Evolutionary conservation across 2,888 invertebrate species (phyloP).

Genomic region (Cynaeus angustus): DNA sequence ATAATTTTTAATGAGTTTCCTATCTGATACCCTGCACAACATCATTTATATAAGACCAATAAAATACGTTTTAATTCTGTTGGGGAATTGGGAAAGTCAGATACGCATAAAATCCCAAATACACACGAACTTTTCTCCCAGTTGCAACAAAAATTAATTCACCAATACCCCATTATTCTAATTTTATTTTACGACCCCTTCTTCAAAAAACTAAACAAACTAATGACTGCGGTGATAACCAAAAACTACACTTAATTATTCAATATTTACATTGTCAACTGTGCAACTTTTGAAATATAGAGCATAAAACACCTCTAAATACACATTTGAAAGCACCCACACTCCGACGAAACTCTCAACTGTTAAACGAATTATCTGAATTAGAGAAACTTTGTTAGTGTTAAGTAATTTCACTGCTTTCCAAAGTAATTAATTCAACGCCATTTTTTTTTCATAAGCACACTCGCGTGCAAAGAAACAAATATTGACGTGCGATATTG

Average conservation of each 20-base stretch:
- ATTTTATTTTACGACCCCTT: conserved; percentile 24
- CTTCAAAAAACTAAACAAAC: conserved; percentile 24
- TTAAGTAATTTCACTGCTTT: conserved; percentile 13
- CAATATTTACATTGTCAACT: conserved; percentile 5
- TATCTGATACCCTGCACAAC: conserved; percentile 32
- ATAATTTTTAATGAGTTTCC: conserved; percentile 45
- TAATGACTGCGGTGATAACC: conserved; percentile 18
- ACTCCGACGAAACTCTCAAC: conserved; percentile 5
- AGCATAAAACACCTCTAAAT: background rate
- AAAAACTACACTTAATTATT: conserved; percentile 32
- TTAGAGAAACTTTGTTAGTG: conserved; percentile 16
- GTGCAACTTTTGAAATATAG: background rate
- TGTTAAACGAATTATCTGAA: conserved; percentile 12
- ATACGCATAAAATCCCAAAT: conserved; percentile 43
- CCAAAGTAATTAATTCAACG: conserved; percentile 13
- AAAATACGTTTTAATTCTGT: conserved; percentile 43
- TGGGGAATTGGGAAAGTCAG: conserved; percentile 31
- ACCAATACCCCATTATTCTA: conserved; percentile 41
- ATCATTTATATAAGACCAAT: conserved; percentile 38
- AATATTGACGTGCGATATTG: background rate
- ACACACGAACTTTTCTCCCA: conserved; percentile 37
- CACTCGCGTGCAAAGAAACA: background rate
- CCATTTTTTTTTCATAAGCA: background rate
- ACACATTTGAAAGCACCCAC: conserved; percentile 16
- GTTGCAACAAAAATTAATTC: conserved; percentile 41